Evolutionary conservation across 2,113 vertebrate species (phyloP).

Genomic region (Cyanoramphus novaezelandiae): DNA sequence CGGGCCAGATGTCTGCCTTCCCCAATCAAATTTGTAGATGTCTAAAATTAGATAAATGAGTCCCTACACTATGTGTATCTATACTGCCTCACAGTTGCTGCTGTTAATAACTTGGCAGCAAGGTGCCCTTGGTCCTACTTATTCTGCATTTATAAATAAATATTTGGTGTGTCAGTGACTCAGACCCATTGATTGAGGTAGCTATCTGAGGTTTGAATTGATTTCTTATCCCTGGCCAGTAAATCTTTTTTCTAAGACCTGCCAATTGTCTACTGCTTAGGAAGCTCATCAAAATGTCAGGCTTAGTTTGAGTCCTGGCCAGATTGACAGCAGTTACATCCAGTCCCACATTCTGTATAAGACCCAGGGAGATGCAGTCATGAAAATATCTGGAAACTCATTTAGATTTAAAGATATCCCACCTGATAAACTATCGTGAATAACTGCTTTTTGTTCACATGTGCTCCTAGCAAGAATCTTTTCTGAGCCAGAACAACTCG

Average conservation of each 20-base stretch:
- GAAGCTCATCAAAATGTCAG: slow-evolving; percentile 39
- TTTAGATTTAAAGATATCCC: not conserved
- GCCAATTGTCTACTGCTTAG: not conserved
- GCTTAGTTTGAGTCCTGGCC: not conserved
- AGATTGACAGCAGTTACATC: not conserved
- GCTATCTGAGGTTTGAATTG: slow-evolving; percentile 22
- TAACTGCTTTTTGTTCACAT: not conserved
- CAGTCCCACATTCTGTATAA: not conserved
- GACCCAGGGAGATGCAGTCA: not conserved
- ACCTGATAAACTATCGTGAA: not conserved
- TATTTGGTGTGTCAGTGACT: not conserved
- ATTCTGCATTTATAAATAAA: slow-evolving; percentile 30
- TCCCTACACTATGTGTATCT: not conserved
- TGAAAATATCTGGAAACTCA: not conserved
- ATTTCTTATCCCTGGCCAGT: slow-evolving; percentile 30
- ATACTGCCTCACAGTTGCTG: not conserved
- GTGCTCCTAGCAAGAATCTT: not conserved
- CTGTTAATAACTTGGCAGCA: slow-evolving; percentile 35
- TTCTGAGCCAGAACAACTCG: not conserved
- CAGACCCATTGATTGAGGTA: not conserved
- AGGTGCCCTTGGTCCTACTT: slow-evolving; percentile 51
- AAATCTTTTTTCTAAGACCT: slow-evolving; percentile 32
- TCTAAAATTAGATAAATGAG: slow-evolving; percentile 3
- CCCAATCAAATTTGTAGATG: not conserved
- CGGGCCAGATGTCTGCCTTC: slow-evolving; percentile 25